A percentile compares a stretch with the other conserved stretches of the same genome.
These are phyloP conservation scores for Melanogrammus aeglefinus DNA, from an alignment of 2,797 vertebrate species.

Conservation along the genomic window DNA sequence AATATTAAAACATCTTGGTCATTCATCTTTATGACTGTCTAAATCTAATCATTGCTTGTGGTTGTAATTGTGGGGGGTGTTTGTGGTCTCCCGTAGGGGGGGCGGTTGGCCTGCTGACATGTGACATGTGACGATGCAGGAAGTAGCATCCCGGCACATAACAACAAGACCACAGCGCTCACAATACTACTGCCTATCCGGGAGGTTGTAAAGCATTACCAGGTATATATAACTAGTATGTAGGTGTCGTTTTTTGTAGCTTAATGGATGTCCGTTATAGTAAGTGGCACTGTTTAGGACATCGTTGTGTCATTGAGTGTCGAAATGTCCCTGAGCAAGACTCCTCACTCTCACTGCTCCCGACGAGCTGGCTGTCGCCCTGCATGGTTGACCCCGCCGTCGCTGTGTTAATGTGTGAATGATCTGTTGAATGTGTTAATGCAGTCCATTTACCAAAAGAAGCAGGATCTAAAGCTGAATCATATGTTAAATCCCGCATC, in stretches of 20 bases:
- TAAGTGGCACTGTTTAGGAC: neutral
- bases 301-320: neutral
- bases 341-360: too few species aligned
- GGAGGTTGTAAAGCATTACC: neutral
- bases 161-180: neutral
- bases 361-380: too few species aligned
- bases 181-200: neutral
- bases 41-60: neutral
- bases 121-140: neutral
- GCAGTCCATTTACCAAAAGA: neutral
- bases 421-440: too few species aligned
- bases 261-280: neutral
- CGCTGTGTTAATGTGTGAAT: too few species aligned
- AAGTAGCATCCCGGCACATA: neutral
- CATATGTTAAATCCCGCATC: neutral
- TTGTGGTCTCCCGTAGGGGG: too few species aligned
- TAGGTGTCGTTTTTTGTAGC: neutral
- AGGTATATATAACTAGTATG: neutral
- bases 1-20: too few species aligned
- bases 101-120: too few species aligned
- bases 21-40: neutral
- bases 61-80: neutral
- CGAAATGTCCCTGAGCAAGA: too few species aligned
- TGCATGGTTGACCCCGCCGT: too few species aligned
- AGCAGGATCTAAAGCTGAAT: neutral